phyloP scores from a whole-genome alignment of 1,140 invertebrate genomes.

The Linepithema humile region DNA sequence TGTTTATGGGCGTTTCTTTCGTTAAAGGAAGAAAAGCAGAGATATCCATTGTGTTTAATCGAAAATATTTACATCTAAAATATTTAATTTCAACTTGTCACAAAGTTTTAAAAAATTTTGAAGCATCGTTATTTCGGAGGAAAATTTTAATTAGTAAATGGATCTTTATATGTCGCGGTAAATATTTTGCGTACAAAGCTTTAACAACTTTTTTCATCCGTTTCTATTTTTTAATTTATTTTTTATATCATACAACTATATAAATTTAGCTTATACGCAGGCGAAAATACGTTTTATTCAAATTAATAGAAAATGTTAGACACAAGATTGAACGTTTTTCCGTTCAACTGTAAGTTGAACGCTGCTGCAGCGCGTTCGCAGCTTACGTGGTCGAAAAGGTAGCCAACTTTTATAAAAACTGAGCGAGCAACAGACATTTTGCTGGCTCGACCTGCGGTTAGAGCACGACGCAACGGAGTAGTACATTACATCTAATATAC shows the following conservation, averaged over 20 bases:
- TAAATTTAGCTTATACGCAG: too few species aligned
- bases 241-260: too few species aligned
- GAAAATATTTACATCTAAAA: neutral
- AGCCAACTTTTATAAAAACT: neutral
- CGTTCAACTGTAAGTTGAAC: too few species aligned
- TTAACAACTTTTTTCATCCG: neutral
- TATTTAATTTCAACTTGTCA: neutral
- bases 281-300: too few species aligned
- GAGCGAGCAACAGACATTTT: neutral
- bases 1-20: neutral
- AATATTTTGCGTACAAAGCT: neutral
- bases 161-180: neutral
- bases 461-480: neutral
- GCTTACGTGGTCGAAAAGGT: too few species aligned
- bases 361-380: too few species aligned
- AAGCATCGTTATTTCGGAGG: neutral
- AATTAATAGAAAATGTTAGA: neutral
- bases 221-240: too few species aligned
- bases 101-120: neutral
- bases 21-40: neutral
- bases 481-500: constrained; percentile 49
- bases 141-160: neutral
- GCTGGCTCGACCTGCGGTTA: neutral
- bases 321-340: neutral
- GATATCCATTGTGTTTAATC: neutral